Percentiles rank a stretch among this genome's conserved stretches.
phyloP scores from a whole-genome alignment of 2,888 invertebrate species.

The Panzeria rudis region DNA sequence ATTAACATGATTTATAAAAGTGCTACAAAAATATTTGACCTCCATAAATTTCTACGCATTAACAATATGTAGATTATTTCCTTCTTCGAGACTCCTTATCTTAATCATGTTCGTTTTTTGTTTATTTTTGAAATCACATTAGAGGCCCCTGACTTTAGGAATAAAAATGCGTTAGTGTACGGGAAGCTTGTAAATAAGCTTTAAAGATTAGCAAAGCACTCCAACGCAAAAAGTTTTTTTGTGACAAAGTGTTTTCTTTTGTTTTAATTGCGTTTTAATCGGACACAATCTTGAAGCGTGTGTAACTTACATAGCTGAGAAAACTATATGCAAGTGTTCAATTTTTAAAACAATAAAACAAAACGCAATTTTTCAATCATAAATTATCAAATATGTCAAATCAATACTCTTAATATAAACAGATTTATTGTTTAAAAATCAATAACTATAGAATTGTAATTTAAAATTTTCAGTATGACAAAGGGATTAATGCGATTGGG shows the following conservation, averaged over 20 bases:
- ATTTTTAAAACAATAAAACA: not conserved
- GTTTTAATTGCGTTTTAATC: slow-evolving; percentile 10
- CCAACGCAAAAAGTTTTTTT: not conserved
- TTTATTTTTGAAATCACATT: not conserved
- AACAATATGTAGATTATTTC: not conserved
- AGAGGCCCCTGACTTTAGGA: not conserved
- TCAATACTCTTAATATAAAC: not conserved
- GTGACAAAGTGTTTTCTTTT: not conserved
- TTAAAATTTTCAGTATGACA: not conserved
- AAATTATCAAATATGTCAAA: slow-evolving; percentile 43
- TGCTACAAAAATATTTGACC: not conserved
- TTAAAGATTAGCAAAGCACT: not conserved
- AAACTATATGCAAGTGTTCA: not conserved
- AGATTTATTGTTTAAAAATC: not conserved
- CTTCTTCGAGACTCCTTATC: not conserved
- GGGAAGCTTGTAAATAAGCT: not conserved
- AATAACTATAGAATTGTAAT: not conserved
- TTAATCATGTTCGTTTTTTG: not conserved
- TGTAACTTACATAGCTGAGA: not conserved
- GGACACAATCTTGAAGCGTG: not conserved
- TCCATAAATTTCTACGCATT: not conserved
- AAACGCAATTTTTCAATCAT: slow-evolving; percentile 45
- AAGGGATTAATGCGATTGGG: no score
- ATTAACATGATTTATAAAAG: not conserved
- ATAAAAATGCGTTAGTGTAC: not conserved